A percentile compares a stretch with the other conserved stretches of the same genome.
phyloP scores from a whole-genome alignment of 2,113 vertebrate genomes.

The Tinamus guttatus region DNA sequence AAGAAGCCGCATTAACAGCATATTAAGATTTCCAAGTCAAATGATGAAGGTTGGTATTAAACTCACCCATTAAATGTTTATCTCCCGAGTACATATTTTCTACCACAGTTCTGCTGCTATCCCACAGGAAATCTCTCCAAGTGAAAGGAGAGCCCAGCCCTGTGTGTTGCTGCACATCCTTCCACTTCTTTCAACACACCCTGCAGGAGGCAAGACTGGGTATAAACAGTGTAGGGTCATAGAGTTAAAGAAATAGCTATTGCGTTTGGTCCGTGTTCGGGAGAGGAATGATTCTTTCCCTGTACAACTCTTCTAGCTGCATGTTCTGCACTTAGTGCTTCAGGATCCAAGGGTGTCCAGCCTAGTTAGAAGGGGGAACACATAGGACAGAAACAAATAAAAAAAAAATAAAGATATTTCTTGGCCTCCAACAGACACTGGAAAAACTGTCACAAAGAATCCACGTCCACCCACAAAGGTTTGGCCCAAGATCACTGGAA shows the following conservation, averaged over 20 bases:
- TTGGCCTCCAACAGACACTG: not conserved
- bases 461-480: not conserved
- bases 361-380: not conserved
- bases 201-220: not conserved
- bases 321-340: not conserved
- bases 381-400: not conserved
- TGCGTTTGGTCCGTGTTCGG: not conserved
- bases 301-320: not conserved
- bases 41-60: not conserved
- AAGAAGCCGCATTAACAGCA: not conserved
- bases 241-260: not conserved
- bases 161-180: not conserved
- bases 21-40: not conserved
- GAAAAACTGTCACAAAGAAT: not conserved
- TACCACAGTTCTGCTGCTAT: not conserved
- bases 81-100: not conserved
- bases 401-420: too few species aligned
- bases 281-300: not conserved
- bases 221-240: not conserved
- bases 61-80: not conserved
- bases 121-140: not conserved
- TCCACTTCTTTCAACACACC: not conserved
- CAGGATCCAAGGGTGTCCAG: not conserved
- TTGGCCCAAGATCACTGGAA: not conserved
- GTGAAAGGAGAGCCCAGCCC: conserved; percentile 11